phyloP scores from a whole-genome alignment of 2,113 vertebrate genomes.

The Gallinago paraguaiae region DNA sequence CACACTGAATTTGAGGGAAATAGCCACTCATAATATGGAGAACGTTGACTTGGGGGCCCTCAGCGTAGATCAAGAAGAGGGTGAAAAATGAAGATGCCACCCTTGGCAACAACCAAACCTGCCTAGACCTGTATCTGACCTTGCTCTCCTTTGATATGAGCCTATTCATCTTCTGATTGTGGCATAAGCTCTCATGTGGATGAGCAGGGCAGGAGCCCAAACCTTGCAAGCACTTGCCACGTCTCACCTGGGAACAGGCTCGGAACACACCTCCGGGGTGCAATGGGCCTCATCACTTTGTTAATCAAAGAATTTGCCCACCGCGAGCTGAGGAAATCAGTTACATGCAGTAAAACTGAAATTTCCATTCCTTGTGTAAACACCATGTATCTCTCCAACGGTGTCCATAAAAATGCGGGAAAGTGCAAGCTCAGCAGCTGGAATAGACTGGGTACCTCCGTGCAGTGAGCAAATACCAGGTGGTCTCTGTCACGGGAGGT shows the following conservation, averaged over 20 bases:
- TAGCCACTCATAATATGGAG: not conserved
- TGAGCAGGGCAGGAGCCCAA: not conserved
- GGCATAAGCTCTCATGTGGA: not conserved
- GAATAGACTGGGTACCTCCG: slow-evolving; percentile 33
- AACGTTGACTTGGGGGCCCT: not conserved
- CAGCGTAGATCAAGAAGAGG: not conserved
- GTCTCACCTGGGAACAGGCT: not conserved
- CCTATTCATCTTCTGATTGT: not conserved
- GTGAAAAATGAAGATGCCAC: not conserved
- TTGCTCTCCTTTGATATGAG: not conserved
- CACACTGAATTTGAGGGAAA: not conserved
- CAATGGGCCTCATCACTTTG: not conserved
- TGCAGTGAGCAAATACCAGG: slow-evolving; percentile 58
- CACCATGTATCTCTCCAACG: slow-evolving; percentile 34
- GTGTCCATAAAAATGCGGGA: slow-evolving; percentile 45
- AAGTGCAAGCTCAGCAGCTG: slow-evolving; percentile 62
- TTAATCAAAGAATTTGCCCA: not conserved
- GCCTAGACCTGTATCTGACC: not conserved
- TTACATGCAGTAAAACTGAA: slow-evolving; percentile 8
- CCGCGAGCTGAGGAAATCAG: not conserved
- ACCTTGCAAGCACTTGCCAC: not conserved
- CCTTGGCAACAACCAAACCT: not conserved
- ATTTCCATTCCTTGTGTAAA: slow-evolving; percentile 67
- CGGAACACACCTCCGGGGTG: rapidly evolving
- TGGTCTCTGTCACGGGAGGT: slow-evolving; percentile 71